phyloP scores from a whole-genome alignment of 2,797 vertebrate genomes.

The Gadopsis marmoratus region DNA sequence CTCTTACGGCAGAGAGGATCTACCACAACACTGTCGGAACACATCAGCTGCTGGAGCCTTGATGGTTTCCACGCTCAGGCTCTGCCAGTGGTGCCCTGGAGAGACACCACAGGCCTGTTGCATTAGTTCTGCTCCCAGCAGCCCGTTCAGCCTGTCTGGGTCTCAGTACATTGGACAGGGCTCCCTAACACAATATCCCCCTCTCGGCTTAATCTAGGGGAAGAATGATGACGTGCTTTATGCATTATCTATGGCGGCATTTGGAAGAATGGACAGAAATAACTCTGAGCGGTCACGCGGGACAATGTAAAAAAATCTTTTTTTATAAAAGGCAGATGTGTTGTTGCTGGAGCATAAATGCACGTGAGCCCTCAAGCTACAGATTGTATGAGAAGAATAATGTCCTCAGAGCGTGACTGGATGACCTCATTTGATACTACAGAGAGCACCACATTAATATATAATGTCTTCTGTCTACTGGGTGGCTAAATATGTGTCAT shows the following conservation, averaged over 20 bases:
- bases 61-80: slow-evolving; percentile 68
- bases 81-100: slow-evolving; percentile 61
- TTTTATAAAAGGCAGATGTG: slow-evolving; percentile 54
- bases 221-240: slow-evolving; percentile 66
- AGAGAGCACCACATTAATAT: slow-evolving; percentile 33
- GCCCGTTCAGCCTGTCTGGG: slow-evolving; percentile 49
- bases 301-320: slow-evolving; percentile 53
- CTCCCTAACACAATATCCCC: slow-evolving; percentile 65
- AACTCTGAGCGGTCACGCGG: slow-evolving; percentile 60
- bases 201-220: slow-evolving; percentile 64
- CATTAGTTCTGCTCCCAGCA: slow-evolving; percentile 72
- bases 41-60: slow-evolving; percentile 70
- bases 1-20: slow-evolving; percentile 78
- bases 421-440: slow-evolving; percentile 55
- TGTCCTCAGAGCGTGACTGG: slow-evolving; percentile 44
- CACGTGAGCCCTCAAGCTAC: slow-evolving; percentile 48
- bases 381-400: slow-evolving; percentile 50
- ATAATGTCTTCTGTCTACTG: slow-evolving; percentile 38
- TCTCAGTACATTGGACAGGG: slow-evolving; percentile 47
- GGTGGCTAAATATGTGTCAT: slow-evolving; percentile 56
- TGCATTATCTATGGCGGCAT: slow-evolving; percentile 66
- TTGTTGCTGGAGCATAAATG: slow-evolving; percentile 59
- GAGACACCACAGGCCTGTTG: slow-evolving; percentile 74
- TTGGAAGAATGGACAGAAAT: slow-evolving; percentile 73
- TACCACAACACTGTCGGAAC: slow-evolving; percentile 85